Percentiles rank a stretch among this genome's conserved stretches.
Evolutionary conservation across 2,113 vertebrate genomes (phyloP).

Genomic region (Choloepus hoffmanni): DNA sequence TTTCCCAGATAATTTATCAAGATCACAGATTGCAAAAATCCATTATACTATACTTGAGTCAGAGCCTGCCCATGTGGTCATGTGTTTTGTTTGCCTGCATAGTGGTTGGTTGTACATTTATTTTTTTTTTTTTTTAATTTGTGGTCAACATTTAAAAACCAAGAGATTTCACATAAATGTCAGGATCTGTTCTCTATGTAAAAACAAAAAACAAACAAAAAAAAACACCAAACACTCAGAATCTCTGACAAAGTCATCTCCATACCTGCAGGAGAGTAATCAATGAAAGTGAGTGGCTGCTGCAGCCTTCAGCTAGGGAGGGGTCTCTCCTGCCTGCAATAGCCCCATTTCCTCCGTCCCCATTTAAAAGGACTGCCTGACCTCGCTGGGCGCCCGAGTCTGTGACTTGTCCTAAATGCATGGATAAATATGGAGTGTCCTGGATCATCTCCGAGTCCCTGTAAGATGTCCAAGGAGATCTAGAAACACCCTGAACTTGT

Average conservation of each 20-base stretch:
- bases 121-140: background rate
- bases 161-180: background rate
- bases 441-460: background rate
- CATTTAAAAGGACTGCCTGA: background rate
- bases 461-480: background rate
- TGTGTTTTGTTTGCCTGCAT: background rate
- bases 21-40: background rate
- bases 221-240: background rate
- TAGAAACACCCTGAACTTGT: background rate
- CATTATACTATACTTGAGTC: background rate
- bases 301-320: background rate
- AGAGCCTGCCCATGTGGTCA: background rate
- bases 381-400: background rate
- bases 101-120: background rate
- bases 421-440: background rate
- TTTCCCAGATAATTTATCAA: conserved; percentile 12
- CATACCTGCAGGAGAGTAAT: background rate
- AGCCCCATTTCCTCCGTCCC: background rate
- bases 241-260: background rate
- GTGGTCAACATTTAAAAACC: background rate
- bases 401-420: background rate
- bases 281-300: background rate
- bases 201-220: background rate
- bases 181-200: background rate
- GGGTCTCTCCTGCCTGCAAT: background rate